Base-by-base conservation (phyloP, 2,888 invertebrate genomes). In the Ypsolopha scabrella region DNA sequence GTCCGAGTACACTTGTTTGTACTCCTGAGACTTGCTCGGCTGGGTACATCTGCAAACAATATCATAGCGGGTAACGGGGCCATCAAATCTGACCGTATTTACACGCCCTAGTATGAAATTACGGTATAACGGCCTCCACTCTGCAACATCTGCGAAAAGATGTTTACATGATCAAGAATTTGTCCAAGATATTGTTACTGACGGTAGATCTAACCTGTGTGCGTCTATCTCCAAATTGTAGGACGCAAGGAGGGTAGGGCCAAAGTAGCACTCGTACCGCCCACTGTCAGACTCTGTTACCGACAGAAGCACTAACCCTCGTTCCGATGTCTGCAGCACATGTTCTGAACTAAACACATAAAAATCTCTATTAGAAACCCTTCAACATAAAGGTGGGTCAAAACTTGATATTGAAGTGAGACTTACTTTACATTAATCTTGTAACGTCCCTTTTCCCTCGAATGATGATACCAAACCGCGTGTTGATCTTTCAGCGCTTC, bases 1-100 rank as follows among this genome's bases (percentile, higher is more conserved):
- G 64, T 92, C 91, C 7, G 91, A 88, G 70, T 91, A 91, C 54
- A 90, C 89, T 64, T 89, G 87, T 68, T 88, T 88, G 65, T 88
- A 89, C 60, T 89, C 89, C 55, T 88, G 85, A 7, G 88, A 80
- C 63, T 88, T 88, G 59, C 83, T 87, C 7, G 89, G 89, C 59
- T 88, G 88, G 38, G 86, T 80, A 74, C 89, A 89, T 63, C 89
- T 87, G 63, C 43, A 68, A 68, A 14, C 48, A 63, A 52, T 24
- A 24, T 24, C 24, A 24, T 24, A 24, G 24, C 4, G 24, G 4
- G 24, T 24, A 24, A 24, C 4, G 24, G 24, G 24, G 2, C 24
- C 24, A 24, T 24, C 24, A 24, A n/a, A 24, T 24, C 24, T 24
- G 24, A 24, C 24, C 24, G 24, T 24, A 24, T 24, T 24, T 24